Percentiles rank a stretch among this genome's conserved stretches.
These are phyloP conservation scores for Drosophila tani DNA, from an alignment of 1,140 invertebrate genomes.

Conservation along the genomic window DNA sequence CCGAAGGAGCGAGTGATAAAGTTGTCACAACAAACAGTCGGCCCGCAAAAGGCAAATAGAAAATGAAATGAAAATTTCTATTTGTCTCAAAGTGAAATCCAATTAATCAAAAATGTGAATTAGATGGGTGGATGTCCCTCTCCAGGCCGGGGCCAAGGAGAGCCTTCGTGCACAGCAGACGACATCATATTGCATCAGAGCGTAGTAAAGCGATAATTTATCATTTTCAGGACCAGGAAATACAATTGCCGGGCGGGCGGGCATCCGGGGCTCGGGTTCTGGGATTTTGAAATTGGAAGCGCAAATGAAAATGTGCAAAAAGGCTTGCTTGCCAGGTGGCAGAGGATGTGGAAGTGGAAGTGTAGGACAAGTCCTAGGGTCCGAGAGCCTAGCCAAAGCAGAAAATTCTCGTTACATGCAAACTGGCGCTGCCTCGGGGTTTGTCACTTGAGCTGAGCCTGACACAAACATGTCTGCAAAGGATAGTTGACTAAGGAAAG, in stretches of 20 bases:
- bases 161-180: constrained; percentile 49
- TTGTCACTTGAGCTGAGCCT: constrained; percentile 58
- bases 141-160: neutral
- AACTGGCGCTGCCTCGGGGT: constrained; percentile 45
- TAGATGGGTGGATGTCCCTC: constrained; percentile 15
- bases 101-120: constrained; percentile 75
- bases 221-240: constrained; percentile 63
- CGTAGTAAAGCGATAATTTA: constrained; percentile 76
- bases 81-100: constrained; percentile 72
- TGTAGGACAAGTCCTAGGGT: constrained; percentile 17
- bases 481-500: constrained; percentile 52
- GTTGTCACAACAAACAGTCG: constrained; percentile 76
- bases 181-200: constrained; percentile 78
- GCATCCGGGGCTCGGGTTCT: constrained; percentile 3
- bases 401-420: constrained; percentile 55
- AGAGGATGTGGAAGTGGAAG: constrained; percentile 20
- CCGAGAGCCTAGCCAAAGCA: constrained; percentile 19
- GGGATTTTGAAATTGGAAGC: constrained; percentile 54
- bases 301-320: constrained; percentile 58
- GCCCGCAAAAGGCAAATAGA: constrained; percentile 34
- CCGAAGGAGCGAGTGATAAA: constrained; percentile 23
- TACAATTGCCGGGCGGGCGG: constrained; percentile 22
- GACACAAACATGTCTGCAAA: constrained; percentile 67
- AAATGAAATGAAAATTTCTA: constrained; percentile 72
- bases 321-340: constrained; percentile 38